Base-by-base conservation (phyloP, 2,113 vertebrate species). In the Numenius arquata region DNA sequence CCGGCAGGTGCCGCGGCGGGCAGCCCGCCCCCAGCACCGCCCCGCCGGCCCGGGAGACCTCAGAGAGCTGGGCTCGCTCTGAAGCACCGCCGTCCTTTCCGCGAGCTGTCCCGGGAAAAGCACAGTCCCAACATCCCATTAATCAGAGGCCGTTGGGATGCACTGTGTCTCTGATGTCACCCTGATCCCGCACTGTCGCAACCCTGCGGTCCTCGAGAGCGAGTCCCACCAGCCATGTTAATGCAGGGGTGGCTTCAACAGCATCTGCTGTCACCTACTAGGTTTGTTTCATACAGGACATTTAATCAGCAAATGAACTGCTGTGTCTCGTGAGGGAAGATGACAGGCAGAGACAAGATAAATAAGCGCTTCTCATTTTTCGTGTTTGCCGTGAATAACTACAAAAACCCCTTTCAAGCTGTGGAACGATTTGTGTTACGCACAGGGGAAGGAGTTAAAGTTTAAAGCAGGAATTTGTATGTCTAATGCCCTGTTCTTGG, bases 11-110 rank as follows among this genome's bases (percentile, higher is more conserved):
- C 59, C 47, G n/a, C 38, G 78, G n/a, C 17, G 40, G 53, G 47
- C 86, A 25, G 58, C 85, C 92, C 87, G 91, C 76, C 82, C 65
- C 88, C 88, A 3, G 83, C 72, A 40, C 88, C 73, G 84, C 89
- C 93, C 79, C 88, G 78, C 41, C 30, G 58, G 72, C 34, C 41
- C 43, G 19, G 52, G 29, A 14, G 59, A 36, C 6, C 52, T 23
- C 21, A 1, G 41, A 10, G 68, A 11, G 20, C 50, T 4, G 50
- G 22, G 78, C 23, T 53, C 12, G 30, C 22, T 32, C 41, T 47
- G 6, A 6, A 45, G 68, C 53, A 2, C 23, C 4, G 53, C 50
- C 36, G 5, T 8, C 32, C 75, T 19, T 14, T 15, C n/a, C n/a
- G 45, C 4, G 32, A 19, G 20, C 56, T 4, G 11, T 11, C 27